Base-by-base conservation (phyloP, 2,888 invertebrate species). In the Nysson spinosus region DNA sequence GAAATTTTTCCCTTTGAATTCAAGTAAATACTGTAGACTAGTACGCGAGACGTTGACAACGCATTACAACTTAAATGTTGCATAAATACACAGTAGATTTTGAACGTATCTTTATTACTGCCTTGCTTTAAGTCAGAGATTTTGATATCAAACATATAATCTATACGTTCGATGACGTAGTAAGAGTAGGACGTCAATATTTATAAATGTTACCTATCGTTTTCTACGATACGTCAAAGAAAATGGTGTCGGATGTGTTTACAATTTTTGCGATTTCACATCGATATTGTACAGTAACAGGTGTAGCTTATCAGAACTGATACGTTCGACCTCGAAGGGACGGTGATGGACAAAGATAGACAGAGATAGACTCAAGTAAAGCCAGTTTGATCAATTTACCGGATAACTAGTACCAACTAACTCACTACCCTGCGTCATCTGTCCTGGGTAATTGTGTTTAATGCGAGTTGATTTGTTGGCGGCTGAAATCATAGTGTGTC, bases 401-500 rank as follows among this genome's bases (percentile, higher is more conserved):
- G 71, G 60, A 60, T 69, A 72, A 67, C 69, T 46, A 70, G 68
- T 52, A 67, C 55, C 72, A 67, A 75, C 70, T 75, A 72, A 61
- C 52, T 42, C 60, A 51, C 49, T 74, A 68, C 66, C 72, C 72
- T 69, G 62, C 72, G 71, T 78, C 75, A 77, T 78, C 65, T 65
- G 67, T 69, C 63, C 64, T 40, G 46, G 55, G 76, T 81, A 83
- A 85, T 84, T 84, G 82, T 65, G 65, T 75, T 81, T 80, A 82
- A 85, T 83, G 80, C 76, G 68, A 73, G 76, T 80, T 82, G 80
- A 83, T 85, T 82, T 71, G 78, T 78, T 78, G 73, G 71, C 71
- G 73, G 60, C 67, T 76, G 66, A 77, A 81, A 81, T 82, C 75
- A 58, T 77, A 65, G 47, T 34, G 46, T 35, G 52, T 19, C 52